Conservation (phyloP, 2,797 vertebrate genomes). For the Discoglossus pictus region DNA sequence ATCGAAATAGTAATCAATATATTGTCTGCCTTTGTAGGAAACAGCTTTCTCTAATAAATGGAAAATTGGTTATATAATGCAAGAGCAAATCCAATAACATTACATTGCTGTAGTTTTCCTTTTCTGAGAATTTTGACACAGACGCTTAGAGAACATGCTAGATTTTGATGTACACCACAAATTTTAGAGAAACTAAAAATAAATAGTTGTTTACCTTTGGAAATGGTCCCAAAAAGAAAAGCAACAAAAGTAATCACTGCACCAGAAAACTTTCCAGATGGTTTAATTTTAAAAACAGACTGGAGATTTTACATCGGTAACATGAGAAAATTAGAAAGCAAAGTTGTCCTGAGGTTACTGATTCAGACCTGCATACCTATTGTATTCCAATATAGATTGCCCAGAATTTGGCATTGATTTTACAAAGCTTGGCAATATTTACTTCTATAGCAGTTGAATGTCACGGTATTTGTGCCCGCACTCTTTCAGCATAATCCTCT, state of each 20-base stretch:
- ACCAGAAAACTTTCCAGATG: constrained; percentile 43
- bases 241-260: constrained; percentile 29
- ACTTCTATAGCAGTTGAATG: constrained; percentile 32
- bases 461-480: constrained; percentile 11
- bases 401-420: constrained; percentile 16
- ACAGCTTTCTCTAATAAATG: no score
- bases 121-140: no score
- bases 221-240: constrained; percentile 21
- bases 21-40: no score
- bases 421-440: constrained; percentile 25
- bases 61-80: no score
- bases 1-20: no score
- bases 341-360: constrained; percentile 41
- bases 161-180: constrained; percentile 20
- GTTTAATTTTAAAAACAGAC: constrained; percentile 46
- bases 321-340: constrained; percentile 43
- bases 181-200: constrained; percentile 29
- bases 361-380: constrained; percentile 43
- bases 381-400: constrained; percentile 37
- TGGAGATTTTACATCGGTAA: constrained; percentile 40
- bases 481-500: constrained; percentile 15
- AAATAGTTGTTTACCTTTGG: constrained; percentile 48
- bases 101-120: no score
- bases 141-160: constrained; percentile 3
- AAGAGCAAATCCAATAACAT: no score